Conservation (phyloP, 1,140 invertebrate genomes). For the Drosophila paulistorum region DNA sequence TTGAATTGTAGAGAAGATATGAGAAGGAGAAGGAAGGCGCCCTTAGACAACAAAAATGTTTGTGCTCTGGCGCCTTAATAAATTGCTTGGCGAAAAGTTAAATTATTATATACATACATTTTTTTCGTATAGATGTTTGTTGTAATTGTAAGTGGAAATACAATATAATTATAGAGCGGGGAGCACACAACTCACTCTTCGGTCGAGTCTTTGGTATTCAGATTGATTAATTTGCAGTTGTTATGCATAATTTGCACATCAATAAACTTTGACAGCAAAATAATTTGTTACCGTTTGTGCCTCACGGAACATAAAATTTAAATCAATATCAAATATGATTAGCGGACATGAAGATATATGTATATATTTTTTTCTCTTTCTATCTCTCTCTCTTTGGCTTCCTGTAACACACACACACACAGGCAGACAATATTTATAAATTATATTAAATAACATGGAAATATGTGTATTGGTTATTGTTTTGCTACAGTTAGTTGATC, state of each 20-base stretch:
- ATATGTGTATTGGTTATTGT: conserved; percentile 26
- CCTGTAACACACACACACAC: conserved; percentile 32
- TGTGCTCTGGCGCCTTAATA: conserved; percentile 25
- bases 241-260: conserved; percentile 72
- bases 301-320: conserved; percentile 45
- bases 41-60: conserved; percentile 24
- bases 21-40: conserved; percentile 16
- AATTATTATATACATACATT: background rate
- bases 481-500: conserved; percentile 49
- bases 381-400: conserved; percentile 29
- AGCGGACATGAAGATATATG: conserved; percentile 40
- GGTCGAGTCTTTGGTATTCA: conserved; percentile 9
- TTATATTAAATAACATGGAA: conserved; percentile 59
- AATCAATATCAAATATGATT: conserved; percentile 65
- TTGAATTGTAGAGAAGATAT: background rate
- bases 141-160: background rate
- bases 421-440: conserved; percentile 8
- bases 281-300: conserved; percentile 56
- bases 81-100: conserved; percentile 24
- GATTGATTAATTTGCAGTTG: conserved; percentile 41
- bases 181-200: background rate
- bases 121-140: background rate
- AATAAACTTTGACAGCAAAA: conserved; percentile 70
- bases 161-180: conserved; percentile 5
- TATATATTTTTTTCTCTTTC: conserved; percentile 15